phyloP scores from a whole-genome alignment of 2,113 vertebrate species.

The Limanda limanda region DNA sequence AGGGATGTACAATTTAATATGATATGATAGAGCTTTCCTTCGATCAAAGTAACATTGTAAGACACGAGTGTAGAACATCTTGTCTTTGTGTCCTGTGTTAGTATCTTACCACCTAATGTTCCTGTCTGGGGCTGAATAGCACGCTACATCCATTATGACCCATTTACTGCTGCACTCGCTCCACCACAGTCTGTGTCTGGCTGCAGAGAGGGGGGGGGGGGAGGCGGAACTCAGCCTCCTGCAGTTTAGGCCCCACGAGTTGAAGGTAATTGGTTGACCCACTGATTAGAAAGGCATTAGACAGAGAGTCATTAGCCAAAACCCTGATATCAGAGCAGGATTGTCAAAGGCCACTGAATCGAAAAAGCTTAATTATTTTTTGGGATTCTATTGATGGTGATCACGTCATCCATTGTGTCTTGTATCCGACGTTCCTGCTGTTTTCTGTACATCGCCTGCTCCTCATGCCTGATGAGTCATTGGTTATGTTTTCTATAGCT shows the following conservation, averaged over 20 bases:
- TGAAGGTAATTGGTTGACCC: slow-evolving; percentile 39
- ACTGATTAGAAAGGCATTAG: slow-evolving; percentile 31
- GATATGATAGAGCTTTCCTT: background rate
- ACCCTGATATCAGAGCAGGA: slow-evolving; percentile 13
- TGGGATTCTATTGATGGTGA: slow-evolving; percentile 8
- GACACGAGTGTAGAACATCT: background rate
- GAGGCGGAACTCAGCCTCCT: background rate
- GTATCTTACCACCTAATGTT: background rate
- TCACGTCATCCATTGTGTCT: slow-evolving; percentile 25
- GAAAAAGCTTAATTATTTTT: slow-evolving; percentile 1
- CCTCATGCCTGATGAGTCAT: slow-evolving; percentile 26
- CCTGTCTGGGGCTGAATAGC: background rate
- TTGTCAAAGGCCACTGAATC: slow-evolving; percentile 33
- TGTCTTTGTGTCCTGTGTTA: background rate
- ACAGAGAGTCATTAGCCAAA: slow-evolving; percentile 1
- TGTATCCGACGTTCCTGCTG: background rate
- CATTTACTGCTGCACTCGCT: background rate
- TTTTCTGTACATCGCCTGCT: slow-evolving; percentile 20
- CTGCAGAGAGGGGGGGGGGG: too few relatives aligned
- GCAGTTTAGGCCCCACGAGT: background rate
- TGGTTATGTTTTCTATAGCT: too few relatives aligned
- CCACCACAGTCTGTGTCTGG: background rate
- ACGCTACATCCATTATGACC: background rate
- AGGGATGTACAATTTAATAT: too few relatives aligned
- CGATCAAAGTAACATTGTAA: background rate